Evolutionary conservation across 2,797 vertebrate species (phyloP).

Genomic region (Apodemus agrarius): DNA sequence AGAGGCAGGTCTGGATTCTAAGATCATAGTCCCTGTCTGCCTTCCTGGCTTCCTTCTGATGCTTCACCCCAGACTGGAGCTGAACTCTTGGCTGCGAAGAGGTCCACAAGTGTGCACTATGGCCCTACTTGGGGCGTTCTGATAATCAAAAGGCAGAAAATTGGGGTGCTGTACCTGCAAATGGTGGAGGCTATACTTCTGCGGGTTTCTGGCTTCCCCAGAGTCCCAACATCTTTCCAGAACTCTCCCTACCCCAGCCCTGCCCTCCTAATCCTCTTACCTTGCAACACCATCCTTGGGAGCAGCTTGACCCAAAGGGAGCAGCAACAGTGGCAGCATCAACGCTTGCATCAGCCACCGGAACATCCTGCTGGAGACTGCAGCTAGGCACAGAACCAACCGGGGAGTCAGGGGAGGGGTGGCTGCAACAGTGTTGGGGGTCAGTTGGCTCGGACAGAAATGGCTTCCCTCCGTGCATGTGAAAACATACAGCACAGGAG

Average conservation of each 20-base stretch:
- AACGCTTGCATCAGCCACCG: background rate
- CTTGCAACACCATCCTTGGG: slow-evolving; percentile 73
- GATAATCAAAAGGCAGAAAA: background rate
- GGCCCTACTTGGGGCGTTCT: background rate
- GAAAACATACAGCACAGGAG: background rate
- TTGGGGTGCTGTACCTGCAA: background rate
- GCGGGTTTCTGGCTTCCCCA: background rate
- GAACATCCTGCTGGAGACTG: slow-evolving; percentile 69
- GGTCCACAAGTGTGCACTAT: background rate
- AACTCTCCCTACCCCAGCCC: rapidly evolving
- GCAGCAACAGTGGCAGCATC: slow-evolving; percentile 55
- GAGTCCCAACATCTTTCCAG: background rate
- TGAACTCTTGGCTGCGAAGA: background rate
- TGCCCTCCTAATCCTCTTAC: slow-evolving; percentile 24
- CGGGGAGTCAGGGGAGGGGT: background rate
- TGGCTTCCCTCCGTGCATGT: background rate
- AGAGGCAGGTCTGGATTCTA: background rate
- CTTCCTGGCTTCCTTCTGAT: background rate
- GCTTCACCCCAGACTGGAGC: background rate
- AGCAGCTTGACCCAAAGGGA: slow-evolving; percentile 54
- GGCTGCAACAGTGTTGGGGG: background rate
- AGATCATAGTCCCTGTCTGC: background rate
- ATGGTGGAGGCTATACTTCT: background rate
- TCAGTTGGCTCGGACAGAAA: background rate
- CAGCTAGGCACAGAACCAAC: slow-evolving; percentile 18